Conservation (phyloP, 2,113 vertebrate species). For the Vulpes vulpes region DNA sequence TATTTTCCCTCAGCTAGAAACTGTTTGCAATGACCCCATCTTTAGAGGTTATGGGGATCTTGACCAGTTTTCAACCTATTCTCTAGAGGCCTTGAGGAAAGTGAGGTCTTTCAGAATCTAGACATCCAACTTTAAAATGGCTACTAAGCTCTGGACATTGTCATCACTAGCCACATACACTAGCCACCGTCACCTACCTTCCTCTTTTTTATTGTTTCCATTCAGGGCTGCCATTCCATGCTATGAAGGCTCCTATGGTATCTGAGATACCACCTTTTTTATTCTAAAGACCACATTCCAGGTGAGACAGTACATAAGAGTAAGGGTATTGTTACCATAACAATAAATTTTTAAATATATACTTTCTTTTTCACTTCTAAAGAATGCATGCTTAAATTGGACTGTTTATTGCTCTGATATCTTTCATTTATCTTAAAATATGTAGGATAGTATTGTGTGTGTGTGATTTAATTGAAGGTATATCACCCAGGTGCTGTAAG, state of each 20-base stretch:
- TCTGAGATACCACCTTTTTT: background rate
- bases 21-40: constrained; percentile 38
- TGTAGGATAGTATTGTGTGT: background rate
- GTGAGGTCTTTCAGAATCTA: constrained; percentile 25
- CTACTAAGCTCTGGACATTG: background rate
- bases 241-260: background rate
- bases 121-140: background rate
- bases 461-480: background rate
- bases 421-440: constrained; percentile 1
- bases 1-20: constrained; percentile 57
- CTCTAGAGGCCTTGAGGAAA: constrained; percentile 46
- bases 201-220: background rate
- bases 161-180: background rate
- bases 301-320: background rate
- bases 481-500: background rate
- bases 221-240: background rate
- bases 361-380: background rate
- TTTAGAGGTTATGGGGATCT: constrained; percentile 61
- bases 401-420: background rate
- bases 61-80: constrained; percentile 63
- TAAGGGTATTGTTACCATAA: background rate
- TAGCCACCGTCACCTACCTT: background rate
- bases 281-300: background rate
- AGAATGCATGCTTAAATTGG: background rate
- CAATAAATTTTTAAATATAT: background rate